Evolutionary conservation across 2,113 vertebrate genomes (phyloP).

Genomic region (Vireo altiloquus): DNA sequence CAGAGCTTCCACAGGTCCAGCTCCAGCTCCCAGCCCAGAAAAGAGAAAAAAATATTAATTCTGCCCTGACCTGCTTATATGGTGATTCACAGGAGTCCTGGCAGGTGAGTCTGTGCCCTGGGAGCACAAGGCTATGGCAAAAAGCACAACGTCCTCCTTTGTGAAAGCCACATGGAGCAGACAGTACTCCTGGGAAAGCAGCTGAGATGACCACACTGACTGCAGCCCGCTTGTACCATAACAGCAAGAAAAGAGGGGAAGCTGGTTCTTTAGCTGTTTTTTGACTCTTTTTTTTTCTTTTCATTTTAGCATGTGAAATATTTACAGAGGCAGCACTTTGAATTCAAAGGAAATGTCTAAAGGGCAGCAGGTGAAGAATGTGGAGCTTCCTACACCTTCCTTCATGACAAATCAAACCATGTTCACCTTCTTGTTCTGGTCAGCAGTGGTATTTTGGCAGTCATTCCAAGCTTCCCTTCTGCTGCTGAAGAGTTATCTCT

Average conservation of each 20-base stretch:
- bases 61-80: fast-evolving
- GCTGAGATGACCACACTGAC: not conserved
- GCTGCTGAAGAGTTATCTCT: not conserved
- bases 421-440: not conserved
- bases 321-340: not conserved
- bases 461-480: not conserved
- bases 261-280: not conserved
- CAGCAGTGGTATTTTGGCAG: not conserved
- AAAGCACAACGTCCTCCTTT: fast-evolving
- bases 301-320: not conserved
- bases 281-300: not conserved
- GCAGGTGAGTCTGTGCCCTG: not conserved
- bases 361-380: not conserved
- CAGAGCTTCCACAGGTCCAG: fast-evolving
- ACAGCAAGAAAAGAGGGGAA: not conserved
- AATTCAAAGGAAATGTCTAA: not conserved
- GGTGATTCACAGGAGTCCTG: not conserved
- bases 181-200: not conserved
- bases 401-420: not conserved
- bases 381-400: not conserved
- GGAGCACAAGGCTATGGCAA: not conserved
- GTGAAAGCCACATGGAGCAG: not conserved
- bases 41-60: not conserved
- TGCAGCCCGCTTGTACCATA: not conserved
- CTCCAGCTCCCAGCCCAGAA: not conserved